phyloP scores from a whole-genome alignment of 2,113 vertebrate species.

The Callospermophilus lateralis region DNA sequence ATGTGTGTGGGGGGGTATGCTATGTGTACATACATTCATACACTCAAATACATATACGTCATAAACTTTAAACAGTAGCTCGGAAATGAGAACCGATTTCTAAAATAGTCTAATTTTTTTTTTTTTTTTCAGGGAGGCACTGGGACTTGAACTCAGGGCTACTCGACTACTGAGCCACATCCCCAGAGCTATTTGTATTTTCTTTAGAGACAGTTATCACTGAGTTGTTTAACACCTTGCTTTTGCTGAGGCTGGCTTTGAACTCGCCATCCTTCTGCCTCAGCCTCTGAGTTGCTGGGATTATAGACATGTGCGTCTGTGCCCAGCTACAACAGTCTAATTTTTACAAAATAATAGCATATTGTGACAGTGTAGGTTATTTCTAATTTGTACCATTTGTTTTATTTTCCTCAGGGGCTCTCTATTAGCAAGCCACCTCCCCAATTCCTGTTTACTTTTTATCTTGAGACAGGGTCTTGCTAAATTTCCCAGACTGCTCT shows the following conservation, averaged over 20 bases:
- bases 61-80: not conserved
- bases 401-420: not conserved
- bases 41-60: not conserved
- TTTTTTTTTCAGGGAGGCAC: too few species aligned
- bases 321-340: not conserved
- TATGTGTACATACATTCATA: not conserved
- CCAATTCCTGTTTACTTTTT: not conserved
- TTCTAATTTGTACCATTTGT: slow-evolving; percentile 4
- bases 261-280: too few species aligned
- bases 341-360: slow-evolving; percentile 32
- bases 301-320: too few species aligned
- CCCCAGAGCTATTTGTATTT: too few species aligned
- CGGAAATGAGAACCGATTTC: not conserved
- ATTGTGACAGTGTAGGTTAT: not conserved
- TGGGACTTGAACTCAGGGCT: too few species aligned
- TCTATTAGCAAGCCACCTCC: not conserved
- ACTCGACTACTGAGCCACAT: too few species aligned
- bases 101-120: not conserved
- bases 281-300: too few species aligned
- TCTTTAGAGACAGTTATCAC: too few species aligned
- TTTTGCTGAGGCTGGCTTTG: too few species aligned
- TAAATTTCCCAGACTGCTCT: not conserved
- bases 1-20: not conserved
- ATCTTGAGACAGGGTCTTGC: not conserved
- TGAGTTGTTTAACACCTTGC: too few species aligned